Evolutionary conservation across 2,797 vertebrate genomes (phyloP), one percentile per base, ranked within the genome.

Genomic region (Mus caroli): DNA sequence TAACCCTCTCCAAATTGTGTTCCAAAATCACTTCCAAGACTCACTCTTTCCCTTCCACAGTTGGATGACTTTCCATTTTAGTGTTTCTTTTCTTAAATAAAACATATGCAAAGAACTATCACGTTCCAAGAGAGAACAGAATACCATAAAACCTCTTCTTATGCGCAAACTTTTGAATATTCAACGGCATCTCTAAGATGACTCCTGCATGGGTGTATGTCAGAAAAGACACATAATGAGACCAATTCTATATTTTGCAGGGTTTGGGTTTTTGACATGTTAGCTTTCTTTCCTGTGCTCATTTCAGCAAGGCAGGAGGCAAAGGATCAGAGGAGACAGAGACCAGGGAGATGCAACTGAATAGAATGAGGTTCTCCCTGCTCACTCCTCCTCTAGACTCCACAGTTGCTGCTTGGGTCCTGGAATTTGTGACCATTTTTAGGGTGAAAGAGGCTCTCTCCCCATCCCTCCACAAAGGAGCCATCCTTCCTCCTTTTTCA

Each of bases 1-100:
- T 93, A 46, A 77, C n/a, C 15, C 43, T 94, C 93, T 83, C 71
- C 54, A 96, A 92, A 94, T 90, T 92, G 64, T 87, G 76, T 83
- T 96, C 79, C 31, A 77, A 91, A 76, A 93, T 73, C 34, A 24
- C 19, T 93, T 84, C 76, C 8, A 93, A 86, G 90, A 90, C 69
- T 92, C 75, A 89, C 43, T 28, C 50, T 91, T 64, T 64, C 87
- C 73, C 43, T 79, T 96, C 40, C 56, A 62, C n/a, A 91, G 50
- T 94, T 92, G n/a, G 22, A 90, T 75, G 73, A 69, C 85, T 96
- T 96, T 94, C 56, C 26, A 76, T 90, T 87, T 79, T 28, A 78
- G 40, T 78, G 80, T 94, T 97, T 69, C 71, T 95, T 91, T 73
- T 86, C 69, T 94, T 87, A 97, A 95, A 87, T 83, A 89, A 94